These are phyloP conservation scores for Tiaroga cobitis DNA, from an alignment of 2,797 vertebrate genomes.

Conservation along the genomic window DNA sequence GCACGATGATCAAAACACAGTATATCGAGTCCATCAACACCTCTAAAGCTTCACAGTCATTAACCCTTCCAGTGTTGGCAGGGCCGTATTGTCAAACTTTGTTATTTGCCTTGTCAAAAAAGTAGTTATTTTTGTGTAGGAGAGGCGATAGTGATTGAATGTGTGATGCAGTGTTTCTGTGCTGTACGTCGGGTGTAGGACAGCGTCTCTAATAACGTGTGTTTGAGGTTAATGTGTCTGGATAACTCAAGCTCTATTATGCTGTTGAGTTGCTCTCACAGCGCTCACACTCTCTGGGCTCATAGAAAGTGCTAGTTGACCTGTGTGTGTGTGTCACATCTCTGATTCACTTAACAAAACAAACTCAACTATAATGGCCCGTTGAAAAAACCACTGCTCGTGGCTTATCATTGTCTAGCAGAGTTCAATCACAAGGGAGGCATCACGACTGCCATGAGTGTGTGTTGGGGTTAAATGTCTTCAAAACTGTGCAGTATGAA, in stretches of 20 bases:
- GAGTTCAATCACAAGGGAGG: neutral
- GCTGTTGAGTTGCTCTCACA: slow-evolving; percentile 6
- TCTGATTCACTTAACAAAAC: slow-evolving; percentile 13
- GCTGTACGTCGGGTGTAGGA: neutral
- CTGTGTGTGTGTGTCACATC: slow-evolving; percentile 8
- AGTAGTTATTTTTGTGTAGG: neutral
- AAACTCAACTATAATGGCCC: slow-evolving; percentile 10
- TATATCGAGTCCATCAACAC: no score
- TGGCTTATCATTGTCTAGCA: neutral
- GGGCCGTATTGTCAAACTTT: neutral
- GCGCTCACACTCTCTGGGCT: neutral
- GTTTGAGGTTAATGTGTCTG: slow-evolving; percentile 39
- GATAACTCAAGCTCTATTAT: slow-evolving; percentile 33
- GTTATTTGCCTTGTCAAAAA: neutral
- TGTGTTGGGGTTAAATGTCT: neutral
- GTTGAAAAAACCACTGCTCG: slow-evolving; percentile 21
- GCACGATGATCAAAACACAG: no score
- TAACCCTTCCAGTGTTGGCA: neutral
- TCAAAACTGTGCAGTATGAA: neutral
- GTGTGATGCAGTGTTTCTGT: neutral
- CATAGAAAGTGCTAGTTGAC: slow-evolving; percentile 36
- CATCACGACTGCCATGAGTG: neutral
- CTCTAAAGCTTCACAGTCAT: no score
- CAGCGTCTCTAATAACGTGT: neutral
- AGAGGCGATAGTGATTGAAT: neutral